Conservation (phyloP, 2,797 vertebrate species). For the Eurystomus glaucurus region DNA sequence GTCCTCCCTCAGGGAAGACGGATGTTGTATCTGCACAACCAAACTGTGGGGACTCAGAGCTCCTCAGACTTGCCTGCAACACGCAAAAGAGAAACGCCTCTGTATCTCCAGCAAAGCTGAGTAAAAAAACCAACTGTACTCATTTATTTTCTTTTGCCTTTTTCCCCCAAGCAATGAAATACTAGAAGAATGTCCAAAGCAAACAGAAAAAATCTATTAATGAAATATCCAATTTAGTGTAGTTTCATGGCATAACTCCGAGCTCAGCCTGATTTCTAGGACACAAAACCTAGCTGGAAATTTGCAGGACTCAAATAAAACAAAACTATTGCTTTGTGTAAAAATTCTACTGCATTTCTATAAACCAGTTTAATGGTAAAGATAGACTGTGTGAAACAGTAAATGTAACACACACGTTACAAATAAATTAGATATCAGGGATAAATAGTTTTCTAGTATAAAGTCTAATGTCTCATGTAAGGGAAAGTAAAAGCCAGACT, state of each 20-base stretch:
- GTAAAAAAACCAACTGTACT: constrained; percentile 13
- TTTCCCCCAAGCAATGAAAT: neutral
- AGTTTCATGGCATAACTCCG: neutral
- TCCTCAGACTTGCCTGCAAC: neutral
- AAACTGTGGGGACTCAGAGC: neutral
- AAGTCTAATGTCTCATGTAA: neutral
- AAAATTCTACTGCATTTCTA: neutral
- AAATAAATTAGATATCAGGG: neutral
- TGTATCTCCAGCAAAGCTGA: neutral
- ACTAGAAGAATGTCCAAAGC: constrained; percentile 40
- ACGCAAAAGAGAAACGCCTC: neutral
- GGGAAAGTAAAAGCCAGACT: neutral
- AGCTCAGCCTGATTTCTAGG: constrained; percentile 37
- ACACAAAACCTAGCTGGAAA: neutral
- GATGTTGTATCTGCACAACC: neutral
- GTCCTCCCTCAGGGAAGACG: constrained; percentile 48
- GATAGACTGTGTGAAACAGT: neutral
- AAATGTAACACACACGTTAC: neutral
- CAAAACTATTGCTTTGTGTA: neutral
- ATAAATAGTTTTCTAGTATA: neutral
- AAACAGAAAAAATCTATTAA: constrained; percentile 62
- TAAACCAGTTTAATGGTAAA: neutral
- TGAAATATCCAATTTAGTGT: constrained; percentile 29
- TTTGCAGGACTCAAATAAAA: neutral
- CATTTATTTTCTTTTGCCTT: constrained; percentile 53